These are phyloP conservation scores for Drosophila kurseongensis DNA, from an alignment of 1,140 invertebrate species.

Conservation along the genomic window DNA sequence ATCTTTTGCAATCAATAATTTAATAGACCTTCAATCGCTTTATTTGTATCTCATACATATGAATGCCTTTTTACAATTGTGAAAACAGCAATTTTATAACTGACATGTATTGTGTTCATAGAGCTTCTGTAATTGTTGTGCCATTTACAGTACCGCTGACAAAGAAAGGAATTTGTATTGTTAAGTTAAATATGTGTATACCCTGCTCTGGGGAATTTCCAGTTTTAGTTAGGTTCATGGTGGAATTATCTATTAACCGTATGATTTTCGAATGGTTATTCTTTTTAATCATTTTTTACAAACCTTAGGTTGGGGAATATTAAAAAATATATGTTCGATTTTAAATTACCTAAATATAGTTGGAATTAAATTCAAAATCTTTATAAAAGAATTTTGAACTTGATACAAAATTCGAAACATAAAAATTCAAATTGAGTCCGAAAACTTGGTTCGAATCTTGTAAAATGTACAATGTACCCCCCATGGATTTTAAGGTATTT, in stretches of 20 bases:
- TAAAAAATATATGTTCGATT: too few relatives aligned
- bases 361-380: too few relatives aligned
- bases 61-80: conserved; percentile 25
- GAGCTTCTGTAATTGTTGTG: conserved; percentile 26
- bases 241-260: too few relatives aligned
- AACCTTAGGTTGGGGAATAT: too few relatives aligned
- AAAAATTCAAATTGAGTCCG: neutral
- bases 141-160: conserved; percentile 15
- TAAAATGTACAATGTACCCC: neutral
- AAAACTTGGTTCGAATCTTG: neutral
- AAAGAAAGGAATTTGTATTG: conserved; percentile 20
- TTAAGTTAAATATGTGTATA: conserved; percentile 8
- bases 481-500: neutral
- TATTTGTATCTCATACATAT: conserved; percentile 45
- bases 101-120: conserved; percentile 33
- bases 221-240: neutral
- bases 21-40: conserved; percentile 37
- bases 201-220: neutral
- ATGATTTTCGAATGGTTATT: too few relatives aligned
- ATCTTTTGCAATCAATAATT: conserved; percentile 35
- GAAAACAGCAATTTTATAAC: conserved; percentile 43
- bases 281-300: too few relatives aligned
- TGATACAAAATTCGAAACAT: neutral
- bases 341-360: too few relatives aligned
- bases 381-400: too few relatives aligned